phyloP scores from a whole-genome alignment of 2,888 invertebrate genomes.

The Polia nebulosa region DNA sequence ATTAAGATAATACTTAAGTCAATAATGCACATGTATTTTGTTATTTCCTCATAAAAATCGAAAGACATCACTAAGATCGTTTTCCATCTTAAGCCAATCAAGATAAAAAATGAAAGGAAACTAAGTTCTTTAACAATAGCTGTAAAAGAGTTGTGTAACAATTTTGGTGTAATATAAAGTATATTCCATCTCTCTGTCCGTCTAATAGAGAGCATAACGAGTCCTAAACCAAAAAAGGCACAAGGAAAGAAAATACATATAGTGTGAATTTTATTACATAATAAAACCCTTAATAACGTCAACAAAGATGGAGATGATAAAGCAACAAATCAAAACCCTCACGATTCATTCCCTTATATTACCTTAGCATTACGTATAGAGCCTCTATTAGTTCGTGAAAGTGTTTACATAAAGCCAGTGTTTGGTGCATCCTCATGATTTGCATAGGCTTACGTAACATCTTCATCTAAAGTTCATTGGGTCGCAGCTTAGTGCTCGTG shows the following conservation, averaged over 20 bases:
- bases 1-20: background rate
- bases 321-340: constrained; percentile 62
- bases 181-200: too few species aligned
- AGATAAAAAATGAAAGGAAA: too few species aligned
- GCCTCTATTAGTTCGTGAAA: constrained; percentile 80
- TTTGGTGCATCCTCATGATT: constrained; percentile 82
- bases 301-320: constrained; percentile 52
- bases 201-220: background rate
- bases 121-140: too few species aligned
- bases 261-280: constrained; percentile 42
- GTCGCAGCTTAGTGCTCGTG: constrained; percentile 75
- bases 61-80: too few species aligned
- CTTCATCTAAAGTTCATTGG: constrained; percentile 84
- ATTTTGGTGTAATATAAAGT: too few species aligned
- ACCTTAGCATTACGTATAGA: constrained; percentile 66
- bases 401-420: constrained; percentile 83
- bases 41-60: too few species aligned
- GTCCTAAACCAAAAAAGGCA: background rate
- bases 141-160: too few species aligned
- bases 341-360: constrained; percentile 68
- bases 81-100: too few species aligned
- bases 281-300: constrained; percentile 38
- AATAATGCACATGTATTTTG: too few species aligned
- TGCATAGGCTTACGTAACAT: constrained; percentile 84
- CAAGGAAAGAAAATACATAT: background rate